phyloP scores from a whole-genome alignment of 2,797 vertebrate species.

The Hippocampus kuda region DNA sequence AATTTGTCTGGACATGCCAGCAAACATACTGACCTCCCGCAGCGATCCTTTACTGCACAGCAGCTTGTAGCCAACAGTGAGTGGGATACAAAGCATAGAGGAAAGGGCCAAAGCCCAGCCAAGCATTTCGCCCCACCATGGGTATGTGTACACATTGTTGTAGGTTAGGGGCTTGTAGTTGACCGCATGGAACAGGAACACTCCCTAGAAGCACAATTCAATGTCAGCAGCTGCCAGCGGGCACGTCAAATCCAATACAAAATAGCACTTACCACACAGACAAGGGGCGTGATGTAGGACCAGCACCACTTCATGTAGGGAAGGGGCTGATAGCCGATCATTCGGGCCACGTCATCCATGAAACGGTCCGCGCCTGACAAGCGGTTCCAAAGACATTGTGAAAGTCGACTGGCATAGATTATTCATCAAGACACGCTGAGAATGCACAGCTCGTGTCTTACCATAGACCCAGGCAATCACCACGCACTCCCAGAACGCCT shows the following conservation, averaged over 20 bases:
- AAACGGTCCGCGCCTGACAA: constrained; percentile 70
- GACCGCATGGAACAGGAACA: constrained; percentile 85
- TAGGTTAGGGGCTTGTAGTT: constrained; percentile 86
- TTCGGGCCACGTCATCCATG: constrained; percentile 75
- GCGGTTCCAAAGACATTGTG: constrained; percentile 1
- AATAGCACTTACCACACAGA: constrained; percentile 68
- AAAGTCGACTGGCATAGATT: background rate
- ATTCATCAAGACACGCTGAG: background rate
- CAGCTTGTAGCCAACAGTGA: constrained; percentile 78
- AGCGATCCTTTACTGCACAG: constrained; percentile 81
- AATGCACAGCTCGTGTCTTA: constrained; percentile 39
- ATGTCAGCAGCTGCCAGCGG: constrained; percentile 1
- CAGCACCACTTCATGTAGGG: constrained; percentile 83
- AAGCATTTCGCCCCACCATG: constrained; percentile 79
- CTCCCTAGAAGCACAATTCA: constrained; percentile 48
- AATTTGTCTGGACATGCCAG: constrained; percentile 4
- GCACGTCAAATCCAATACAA: background rate
- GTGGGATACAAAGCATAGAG: constrained; percentile 87
- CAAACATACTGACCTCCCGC: constrained; percentile 68
- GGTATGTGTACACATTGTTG: constrained; percentile 81
- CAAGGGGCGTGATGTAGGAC: constrained; percentile 72
- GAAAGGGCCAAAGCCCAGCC: constrained; percentile 82
- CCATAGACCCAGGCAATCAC: constrained; percentile 80
- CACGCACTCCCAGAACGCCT: constrained; percentile 80
- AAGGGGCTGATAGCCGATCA: constrained; percentile 76